Conservation (phyloP, 2,113 vertebrate species). For the Serranochromis macrocephalus region DNA sequence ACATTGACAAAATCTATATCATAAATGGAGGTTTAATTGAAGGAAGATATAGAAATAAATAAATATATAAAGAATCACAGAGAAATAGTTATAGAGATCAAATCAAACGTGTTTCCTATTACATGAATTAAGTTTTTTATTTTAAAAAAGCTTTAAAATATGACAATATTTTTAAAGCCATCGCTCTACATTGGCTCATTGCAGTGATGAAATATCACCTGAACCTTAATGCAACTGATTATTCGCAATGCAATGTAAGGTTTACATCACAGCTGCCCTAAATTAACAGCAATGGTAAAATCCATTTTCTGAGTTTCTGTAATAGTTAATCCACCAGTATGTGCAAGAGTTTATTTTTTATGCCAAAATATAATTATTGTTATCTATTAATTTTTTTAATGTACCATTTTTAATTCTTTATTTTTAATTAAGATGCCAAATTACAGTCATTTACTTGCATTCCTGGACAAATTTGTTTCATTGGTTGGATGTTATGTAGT, state of each 20-base stretch:
- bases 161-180: neutral
- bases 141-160: neutral
- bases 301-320: neutral
- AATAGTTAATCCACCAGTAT: neutral
- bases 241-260: neutral
- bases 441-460: neutral
- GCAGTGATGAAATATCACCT: neutral
- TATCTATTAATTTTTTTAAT: neutral
- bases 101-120: neutral
- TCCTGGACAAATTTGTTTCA: neutral
- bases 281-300: neutral
- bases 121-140: neutral
- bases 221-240: neutral
- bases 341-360: neutral
- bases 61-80: neutral
- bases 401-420: fast-evolving
- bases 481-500: neutral
- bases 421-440: neutral
- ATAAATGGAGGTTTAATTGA: neutral
- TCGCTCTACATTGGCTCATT: neutral
- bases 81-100: neutral
- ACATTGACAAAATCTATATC: neutral
- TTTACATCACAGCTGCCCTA: neutral
- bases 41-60: neutral
- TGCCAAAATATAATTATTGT: neutral